Evolutionary conservation across 2,113 vertebrate species (phyloP), one percentile per base, ranked within the genome.

Genomic region (Megaleporinus macrocephalus): DNA sequence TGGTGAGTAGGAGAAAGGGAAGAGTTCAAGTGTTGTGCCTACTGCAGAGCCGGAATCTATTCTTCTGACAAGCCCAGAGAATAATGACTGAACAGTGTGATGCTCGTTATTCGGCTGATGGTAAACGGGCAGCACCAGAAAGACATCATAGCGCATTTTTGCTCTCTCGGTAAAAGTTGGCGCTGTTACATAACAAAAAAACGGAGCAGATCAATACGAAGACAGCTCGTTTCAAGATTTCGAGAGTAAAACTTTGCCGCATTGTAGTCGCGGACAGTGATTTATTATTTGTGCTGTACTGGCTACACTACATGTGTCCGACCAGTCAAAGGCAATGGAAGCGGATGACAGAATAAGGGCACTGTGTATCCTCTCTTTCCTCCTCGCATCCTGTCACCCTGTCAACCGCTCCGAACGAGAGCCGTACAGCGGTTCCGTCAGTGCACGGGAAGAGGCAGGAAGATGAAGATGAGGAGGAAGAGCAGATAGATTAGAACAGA

Each of bases 321-420:
- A 86, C 83, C 86, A 90, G 86, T 93, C 83, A 87, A 86, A 91
- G 85, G 80, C 91, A 91, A 82, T 82, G 80, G 91, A 89, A 89
- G 85, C 78, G 78, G 88, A 86, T 91, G 93, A 95, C 92, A 94
- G 92, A 93, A 93, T 92, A 90, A 90, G 92, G 92, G 90, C 93
- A 89, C 77, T 68, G 85, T 81, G 87, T 47, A 84, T 90, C 89
- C 86, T 87, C 75, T 44, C 78, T 79, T 85, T 88, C 86, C 88
- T 84, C 88, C 91, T 89, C 89, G 85, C 82, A 85, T 87, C 89
- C 84, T 90, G 91, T 92, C 93, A 91, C 81, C 47, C 55, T 69
- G 59, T 88, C 89, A 86, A 81, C 85, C 85, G 76, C 87, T 73
- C 81, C 30, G 65, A 84, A 86, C 85, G 77, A 87, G 86, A 83